Percentiles rank a stretch among this genome's conserved stretches.
phyloP scores from a whole-genome alignment of 2,888 invertebrate species.

The Orgyia antiqua region DNA sequence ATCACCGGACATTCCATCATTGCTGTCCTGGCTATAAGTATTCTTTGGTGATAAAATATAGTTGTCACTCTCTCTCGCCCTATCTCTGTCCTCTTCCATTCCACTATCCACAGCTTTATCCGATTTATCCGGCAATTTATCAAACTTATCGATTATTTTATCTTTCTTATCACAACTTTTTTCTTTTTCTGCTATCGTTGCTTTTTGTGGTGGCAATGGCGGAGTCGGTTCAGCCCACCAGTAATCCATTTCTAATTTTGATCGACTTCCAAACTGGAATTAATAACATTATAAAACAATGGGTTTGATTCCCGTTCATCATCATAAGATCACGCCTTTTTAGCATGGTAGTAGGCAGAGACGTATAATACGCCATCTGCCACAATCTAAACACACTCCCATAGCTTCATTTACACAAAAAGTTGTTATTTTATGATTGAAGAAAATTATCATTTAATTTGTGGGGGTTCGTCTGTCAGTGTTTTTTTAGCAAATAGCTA shows the following conservation, averaged over 20 bases:
- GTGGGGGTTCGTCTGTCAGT: no score
- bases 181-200: slow-evolving; percentile 3
- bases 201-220: slow-evolving; percentile 40
- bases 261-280: slow-evolving; percentile 83
- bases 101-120: slow-evolving; percentile 45
- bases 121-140: slow-evolving; percentile 30
- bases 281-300: no score
- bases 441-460: no score
- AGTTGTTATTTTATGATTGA: no score
- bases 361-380: no score
- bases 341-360: no score
- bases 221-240: slow-evolving; percentile 83
- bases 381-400: no score
- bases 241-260: slow-evolving; percentile 87
- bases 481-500: no score
- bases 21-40: slow-evolving; percentile 61
- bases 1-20: slow-evolving; percentile 67
- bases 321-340: no score
- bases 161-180: slow-evolving; percentile 16
- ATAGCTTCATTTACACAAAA: no score
- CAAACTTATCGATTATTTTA: slow-evolving; percentile 14
- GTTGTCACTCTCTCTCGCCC: slow-evolving; percentile 46
- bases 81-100: slow-evolving; percentile 46
- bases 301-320: no score
- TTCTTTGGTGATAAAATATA: slow-evolving; percentile 65